Percentiles rank a stretch among this genome's conserved stretches.
Conservation (phyloP, 1,140 invertebrate genomes). For the Dryas iulia region DNA sequence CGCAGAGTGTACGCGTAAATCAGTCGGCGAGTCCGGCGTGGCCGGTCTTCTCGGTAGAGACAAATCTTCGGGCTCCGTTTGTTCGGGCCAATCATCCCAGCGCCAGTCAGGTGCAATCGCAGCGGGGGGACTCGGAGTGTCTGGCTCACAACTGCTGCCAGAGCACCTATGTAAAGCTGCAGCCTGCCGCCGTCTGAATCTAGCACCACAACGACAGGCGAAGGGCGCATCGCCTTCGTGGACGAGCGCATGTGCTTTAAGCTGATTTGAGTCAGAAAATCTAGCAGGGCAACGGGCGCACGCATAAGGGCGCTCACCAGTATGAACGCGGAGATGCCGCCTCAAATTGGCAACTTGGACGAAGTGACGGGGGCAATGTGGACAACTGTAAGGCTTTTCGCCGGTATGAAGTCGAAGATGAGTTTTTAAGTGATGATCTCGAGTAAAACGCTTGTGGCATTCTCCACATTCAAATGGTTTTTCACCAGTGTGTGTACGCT, state of each 20-base stretch:
- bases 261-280: conserved; percentile 96
- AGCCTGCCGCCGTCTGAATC: conserved; percentile 91
- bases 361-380: conserved; percentile 94
- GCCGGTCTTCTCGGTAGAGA: conserved; percentile 70
- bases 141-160: conserved; percentile 52
- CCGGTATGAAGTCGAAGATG: conserved; percentile 96
- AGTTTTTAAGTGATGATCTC: conserved; percentile 97
- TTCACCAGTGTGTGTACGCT: conserved; percentile 97
- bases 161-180: conserved; percentile 92
- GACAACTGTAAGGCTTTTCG: conserved; percentile 95
- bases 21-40: conserved; percentile 70
- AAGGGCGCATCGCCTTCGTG: conserved; percentile 95
- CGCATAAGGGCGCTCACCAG: conserved; percentile 95
- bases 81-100: conserved; percentile 83
- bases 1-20: conserved; percentile 71
- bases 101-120: conserved; percentile 67
- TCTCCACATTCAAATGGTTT: conserved; percentile 97
- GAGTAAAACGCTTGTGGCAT: conserved; percentile 96
- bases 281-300: conserved; percentile 93
- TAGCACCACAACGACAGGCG: conserved; percentile 88
- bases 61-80: conserved; percentile 94
- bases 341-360: conserved; percentile 97
- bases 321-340: conserved; percentile 96
- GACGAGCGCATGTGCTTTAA: conserved; percentile 94
- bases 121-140: conserved; percentile 58